These are phyloP conservation scores for Helobdella robusta DNA, from an alignment of 2,888 invertebrate species.

Conservation along the genomic window DNA sequence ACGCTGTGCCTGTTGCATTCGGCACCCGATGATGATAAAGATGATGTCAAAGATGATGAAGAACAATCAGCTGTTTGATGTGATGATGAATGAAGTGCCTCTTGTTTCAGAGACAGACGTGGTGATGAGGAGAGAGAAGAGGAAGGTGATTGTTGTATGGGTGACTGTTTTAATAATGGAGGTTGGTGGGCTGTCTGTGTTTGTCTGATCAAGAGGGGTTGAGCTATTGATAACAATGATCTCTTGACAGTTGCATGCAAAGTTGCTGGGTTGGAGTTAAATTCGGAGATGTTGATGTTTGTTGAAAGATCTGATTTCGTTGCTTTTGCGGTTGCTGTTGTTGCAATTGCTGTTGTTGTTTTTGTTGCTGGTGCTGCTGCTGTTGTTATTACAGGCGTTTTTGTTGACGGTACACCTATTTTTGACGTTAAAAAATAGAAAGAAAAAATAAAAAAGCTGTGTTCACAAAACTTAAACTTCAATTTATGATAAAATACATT, in stretches of 20 bases:
- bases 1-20: background rate
- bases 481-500: background rate
- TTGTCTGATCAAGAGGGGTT: no score
- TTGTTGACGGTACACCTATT: background rate
- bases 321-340: background rate
- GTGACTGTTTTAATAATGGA: background rate
- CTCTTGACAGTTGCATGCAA: no score
- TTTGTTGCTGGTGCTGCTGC: background rate
- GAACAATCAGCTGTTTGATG: background rate
- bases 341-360: background rate
- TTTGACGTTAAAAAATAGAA: no score
- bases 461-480: background rate
- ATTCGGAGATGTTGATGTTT: background rate
- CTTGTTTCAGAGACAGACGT: no score
- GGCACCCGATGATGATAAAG: background rate
- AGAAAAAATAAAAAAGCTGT: background rate
- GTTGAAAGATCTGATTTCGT: background rate
- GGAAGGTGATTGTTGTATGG: background rate
- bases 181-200: no score
- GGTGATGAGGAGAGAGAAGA: constrained; percentile 1
- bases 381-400: background rate
- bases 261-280: no score
- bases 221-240: no score
- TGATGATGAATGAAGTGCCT: background rate
- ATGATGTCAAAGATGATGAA: no score